Conservation (phyloP, 2,888 invertebrate species). For the Aethes cnicana region DNA sequence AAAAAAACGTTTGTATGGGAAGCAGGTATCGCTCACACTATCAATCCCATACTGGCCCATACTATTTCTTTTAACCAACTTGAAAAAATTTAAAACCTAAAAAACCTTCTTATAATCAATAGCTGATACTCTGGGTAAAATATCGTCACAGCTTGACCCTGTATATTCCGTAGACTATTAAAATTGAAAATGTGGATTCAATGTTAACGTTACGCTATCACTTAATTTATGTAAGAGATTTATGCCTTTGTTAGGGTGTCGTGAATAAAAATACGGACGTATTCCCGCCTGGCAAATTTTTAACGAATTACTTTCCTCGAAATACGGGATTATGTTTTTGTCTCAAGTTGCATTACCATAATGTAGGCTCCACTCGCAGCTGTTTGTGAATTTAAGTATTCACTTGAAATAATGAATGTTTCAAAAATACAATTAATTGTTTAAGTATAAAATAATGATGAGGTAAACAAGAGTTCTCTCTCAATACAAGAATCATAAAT, state of each 20-base stretch:
- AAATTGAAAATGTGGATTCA: not conserved
- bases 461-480: no score
- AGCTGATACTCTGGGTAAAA: no score
- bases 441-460: not conserved
- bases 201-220: not conserved
- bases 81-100: no score
- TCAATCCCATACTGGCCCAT: no score
- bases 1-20: no score
- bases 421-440: not conserved
- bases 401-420: not conserved
- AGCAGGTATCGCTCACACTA: no score
- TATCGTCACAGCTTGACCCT: no score
- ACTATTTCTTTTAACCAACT: no score
- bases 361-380: constrained; percentile 3
- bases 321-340: constrained; percentile 14
- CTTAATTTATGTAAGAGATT: constrained; percentile 13
- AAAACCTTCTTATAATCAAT: no score
- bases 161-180: not conserved
- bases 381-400: not conserved
- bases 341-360: constrained; percentile 19
- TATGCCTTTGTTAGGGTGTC: constrained; percentile 6
- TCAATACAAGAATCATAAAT: no score
- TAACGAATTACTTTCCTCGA: constrained; percentile 19
- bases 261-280: constrained; percentile 22
- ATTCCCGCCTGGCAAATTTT: constrained; percentile 18